Conservation (phyloP, 1,140 invertebrate genomes). For the Subanguina moxae region DNA sequence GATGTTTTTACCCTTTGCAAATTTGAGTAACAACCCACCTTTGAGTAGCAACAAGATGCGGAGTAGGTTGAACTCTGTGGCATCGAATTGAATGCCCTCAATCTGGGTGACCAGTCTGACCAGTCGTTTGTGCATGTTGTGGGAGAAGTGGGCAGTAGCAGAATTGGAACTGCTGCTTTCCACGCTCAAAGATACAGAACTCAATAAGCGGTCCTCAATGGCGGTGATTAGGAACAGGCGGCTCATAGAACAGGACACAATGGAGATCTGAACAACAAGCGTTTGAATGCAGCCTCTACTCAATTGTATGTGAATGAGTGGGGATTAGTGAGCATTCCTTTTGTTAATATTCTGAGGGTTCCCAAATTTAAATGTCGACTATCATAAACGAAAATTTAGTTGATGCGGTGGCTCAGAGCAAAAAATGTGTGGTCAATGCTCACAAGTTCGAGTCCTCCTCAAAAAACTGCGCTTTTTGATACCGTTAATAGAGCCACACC, state of each 20-base stretch:
- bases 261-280: not conserved
- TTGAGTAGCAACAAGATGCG: slow-evolving; percentile 1
- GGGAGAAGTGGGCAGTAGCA: not conserved
- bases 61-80: slow-evolving; percentile 6
- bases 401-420: no score
- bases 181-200: not conserved
- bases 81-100: slow-evolving; percentile 8
- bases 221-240: slow-evolving; percentile 7
- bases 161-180: not conserved
- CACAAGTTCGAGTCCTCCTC: no score
- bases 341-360: no score
- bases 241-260: not conserved
- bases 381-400: no score
- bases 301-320: not conserved
- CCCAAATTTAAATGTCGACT: no score
- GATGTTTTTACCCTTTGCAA: no score
- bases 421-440: no score
- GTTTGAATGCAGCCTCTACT: not conserved
- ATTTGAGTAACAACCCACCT: not conserved
- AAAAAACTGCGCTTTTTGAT: no score
- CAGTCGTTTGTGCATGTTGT: not conserved
- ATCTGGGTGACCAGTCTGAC: not conserved
- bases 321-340: not conserved
- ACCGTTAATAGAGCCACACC: no score
- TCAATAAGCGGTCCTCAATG: not conserved